Evolutionary conservation across 2,113 vertebrate genomes (phyloP), one percentile per base, ranked within the genome.

Genomic region (Carettochelys insculpta): DNA sequence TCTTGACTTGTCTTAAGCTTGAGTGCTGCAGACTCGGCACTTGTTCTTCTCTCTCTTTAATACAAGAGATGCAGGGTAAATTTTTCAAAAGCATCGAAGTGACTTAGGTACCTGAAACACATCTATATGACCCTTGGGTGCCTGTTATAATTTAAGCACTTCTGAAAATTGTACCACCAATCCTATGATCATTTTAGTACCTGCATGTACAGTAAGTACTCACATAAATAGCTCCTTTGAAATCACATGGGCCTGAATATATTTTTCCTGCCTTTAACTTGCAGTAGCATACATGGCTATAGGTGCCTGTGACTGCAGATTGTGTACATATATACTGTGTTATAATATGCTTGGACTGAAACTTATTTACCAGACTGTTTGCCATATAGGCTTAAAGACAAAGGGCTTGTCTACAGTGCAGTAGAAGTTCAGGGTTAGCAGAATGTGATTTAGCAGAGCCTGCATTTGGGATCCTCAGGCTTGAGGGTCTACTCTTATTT

Each of bases 21-120:
- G 83, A 84, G 86, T 87, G 31, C 81, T 91, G 50, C 50, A 20
- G 52, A 58, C 25, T 83, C 92, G 88, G 68, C 73, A 54, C 87
- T 47, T 92, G 56, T 80, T 56, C 38, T 17, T 68, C 31, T 38
- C 7, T 34, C 24, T 75, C 56, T 92, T 14, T 29, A 10, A 51
- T 56, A 73, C 38, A 68, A 38, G 5, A 68, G 61, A 68, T 38
- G 34, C 61, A 68, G n/a, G 17, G 38, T 34, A 38, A 68, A 24
- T 38, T 34, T 65, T 82, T 90, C 50, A 1, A 3, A 85, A 81
- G 56, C 27, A 56, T 27, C 27, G n/a, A n/a, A n/a, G n/a, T n/a
- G 76, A 38, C 13, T n/a, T 41, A 27, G 82, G 71, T 65, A 73
- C 8, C 79, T 27, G 56, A 77, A 24, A n/a, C n/a, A n/a, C n/a